These are phyloP conservation scores for Apteryx mantelli DNA, from an alignment of 2,113 vertebrate genomes.

Conservation along the genomic window DNA sequence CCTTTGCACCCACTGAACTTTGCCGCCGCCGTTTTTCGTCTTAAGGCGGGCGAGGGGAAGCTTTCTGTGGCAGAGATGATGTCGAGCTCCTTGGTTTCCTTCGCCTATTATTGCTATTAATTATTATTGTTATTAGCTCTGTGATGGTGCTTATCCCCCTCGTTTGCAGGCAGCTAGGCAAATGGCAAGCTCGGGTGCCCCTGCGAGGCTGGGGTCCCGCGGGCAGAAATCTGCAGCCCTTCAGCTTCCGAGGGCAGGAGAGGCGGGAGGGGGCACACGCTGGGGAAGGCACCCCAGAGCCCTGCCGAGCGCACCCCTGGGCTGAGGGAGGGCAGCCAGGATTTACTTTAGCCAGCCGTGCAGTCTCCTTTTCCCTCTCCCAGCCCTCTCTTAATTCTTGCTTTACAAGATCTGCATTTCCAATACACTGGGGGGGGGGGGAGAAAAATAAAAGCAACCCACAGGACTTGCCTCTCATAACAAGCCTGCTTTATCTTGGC, in stretches of 20 bases:
- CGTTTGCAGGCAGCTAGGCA: not conserved
- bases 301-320: not conserved
- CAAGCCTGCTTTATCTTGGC: slow-evolving; percentile 53
- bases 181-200: not conserved
- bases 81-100: not conserved
- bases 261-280: not conserved
- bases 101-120: not conserved
- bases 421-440: slow-evolving; percentile 23
- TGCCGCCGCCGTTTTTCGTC: not conserved
- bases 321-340: not conserved
- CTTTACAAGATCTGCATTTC: slow-evolving; percentile 50
- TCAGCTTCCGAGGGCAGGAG: not conserved
- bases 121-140: not conserved
- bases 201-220: not conserved
- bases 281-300: not conserved
- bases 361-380: not conserved
- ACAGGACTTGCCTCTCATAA: slow-evolving; percentile 50
- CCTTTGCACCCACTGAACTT: not conserved
- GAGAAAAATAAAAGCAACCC: slow-evolving; percentile 54
- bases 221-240: not conserved
- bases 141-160: not conserved
- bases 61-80: not conserved
- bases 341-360: not conserved
- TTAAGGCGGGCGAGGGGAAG: not conserved
- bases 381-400: slow-evolving; percentile 5